A percentile compares a stretch with the other conserved stretches of the same genome.
Evolutionary conservation across 2,888 invertebrate genomes (phyloP).

Genomic region (Parnassius mnemosyne): DNA sequence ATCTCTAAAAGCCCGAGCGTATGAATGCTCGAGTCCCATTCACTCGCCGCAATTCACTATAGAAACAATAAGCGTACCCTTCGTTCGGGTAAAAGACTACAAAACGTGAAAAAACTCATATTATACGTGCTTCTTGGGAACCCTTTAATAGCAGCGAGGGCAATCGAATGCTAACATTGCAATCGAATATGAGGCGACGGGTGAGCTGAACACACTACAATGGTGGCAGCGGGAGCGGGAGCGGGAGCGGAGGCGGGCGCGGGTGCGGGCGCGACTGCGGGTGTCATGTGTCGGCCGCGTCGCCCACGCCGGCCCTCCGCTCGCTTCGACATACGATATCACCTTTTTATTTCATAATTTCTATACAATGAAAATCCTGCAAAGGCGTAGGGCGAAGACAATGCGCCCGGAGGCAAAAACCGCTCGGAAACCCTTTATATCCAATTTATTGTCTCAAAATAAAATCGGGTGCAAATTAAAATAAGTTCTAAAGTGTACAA

Average conservation of each 20-base stretch:
- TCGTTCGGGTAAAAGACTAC: conserved; percentile 66
- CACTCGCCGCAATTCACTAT: conserved; percentile 70
- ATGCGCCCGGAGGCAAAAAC: conserved; percentile 77
- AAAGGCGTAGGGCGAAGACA: conserved; percentile 78
- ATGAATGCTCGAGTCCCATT: conserved; percentile 70
- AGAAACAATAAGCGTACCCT: conserved; percentile 77
- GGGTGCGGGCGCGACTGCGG: conserved; percentile 35
- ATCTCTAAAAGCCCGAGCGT: conserved; percentile 65
- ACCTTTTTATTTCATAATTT: conserved; percentile 78
- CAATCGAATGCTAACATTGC: conserved; percentile 79
- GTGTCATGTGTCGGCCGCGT: conserved; percentile 56
- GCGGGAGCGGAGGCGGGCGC: conserved; percentile 37
- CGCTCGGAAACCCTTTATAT: conserved; percentile 77
- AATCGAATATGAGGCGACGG: conserved; percentile 69
- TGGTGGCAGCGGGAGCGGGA: conserved; percentile 31
- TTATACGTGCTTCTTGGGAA: conserved; percentile 73
- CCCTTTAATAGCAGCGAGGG: conserved; percentile 71
- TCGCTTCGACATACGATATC: conserved; percentile 74
- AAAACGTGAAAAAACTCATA: conserved; percentile 63
- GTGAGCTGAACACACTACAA: conserved; percentile 52
- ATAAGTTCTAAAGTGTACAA: conserved; percentile 60
- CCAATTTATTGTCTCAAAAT: conserved; percentile 77
- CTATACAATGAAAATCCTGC: conserved; percentile 68
- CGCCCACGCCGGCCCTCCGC: conserved; percentile 45
- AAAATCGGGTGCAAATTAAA: conserved; percentile 80